Base-by-base conservation (phyloP, 2,888 invertebrate species). In the Eupelmus urozonus region DNA sequence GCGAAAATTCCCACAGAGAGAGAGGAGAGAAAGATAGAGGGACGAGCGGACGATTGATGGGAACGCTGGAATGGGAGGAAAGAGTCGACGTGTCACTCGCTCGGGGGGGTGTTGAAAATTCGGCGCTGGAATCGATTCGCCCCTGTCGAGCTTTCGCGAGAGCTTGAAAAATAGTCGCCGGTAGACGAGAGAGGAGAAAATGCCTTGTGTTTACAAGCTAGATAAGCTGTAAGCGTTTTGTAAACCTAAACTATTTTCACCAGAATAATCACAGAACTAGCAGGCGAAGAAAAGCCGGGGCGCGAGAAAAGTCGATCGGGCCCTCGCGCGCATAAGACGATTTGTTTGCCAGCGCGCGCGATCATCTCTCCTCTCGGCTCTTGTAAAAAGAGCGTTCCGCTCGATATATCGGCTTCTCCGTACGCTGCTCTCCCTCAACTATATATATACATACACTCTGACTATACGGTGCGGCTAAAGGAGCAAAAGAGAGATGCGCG, bases 381-480 rank as follows among this genome's bases (percentile, higher is more conserved):
- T 16, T 7, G 42, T 49, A 74, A 60, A 74, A 63, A 57, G 45
- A 60, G 78, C 74, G 78, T 75, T 79, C 70, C 78, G 78, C 78
- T 79, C 78, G 75, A 79, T 79, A 75, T 79, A 55, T 66, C 75
- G 75, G 70, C 70, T 79, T 78, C 78, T 49, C 59, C 76, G 71
- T 71, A 71, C n/a, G n/a, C n/a, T n/a, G n/a, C n/a, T n/a, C n/a
- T n/a, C n/a, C n/a, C n/a, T n/a, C n/a, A n/a, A n/a, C 5, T 49
- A 49, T 53, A 53, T 16, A 20, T 16, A 20, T 13, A 53, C 53
- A 20, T 53, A 53, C 20, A 20, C n/a, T 20, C 2, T 20, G 20
- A 3, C 40, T 34, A 57, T 18, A 18, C 9, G 55, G 9, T 27
- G 65, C 29, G 69, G 59, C 59, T n/a, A 71, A 51, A 71, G 62